Evolutionary conservation across 2,113 vertebrate species (phyloP).

Genomic region (Muscicapa adusta): DNA sequence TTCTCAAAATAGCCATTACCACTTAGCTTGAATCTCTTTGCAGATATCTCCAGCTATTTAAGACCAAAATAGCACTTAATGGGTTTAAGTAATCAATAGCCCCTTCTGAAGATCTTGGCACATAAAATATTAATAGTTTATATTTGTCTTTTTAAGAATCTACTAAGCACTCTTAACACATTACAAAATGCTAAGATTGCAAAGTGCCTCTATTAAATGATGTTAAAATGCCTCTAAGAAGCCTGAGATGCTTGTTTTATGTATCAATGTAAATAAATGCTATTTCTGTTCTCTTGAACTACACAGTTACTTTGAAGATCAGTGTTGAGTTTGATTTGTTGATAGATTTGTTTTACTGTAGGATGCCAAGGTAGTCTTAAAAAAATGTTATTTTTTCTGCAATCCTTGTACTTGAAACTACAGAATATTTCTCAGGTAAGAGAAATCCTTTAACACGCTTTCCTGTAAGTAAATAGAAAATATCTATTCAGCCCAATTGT

Average conservation of each 20-base stretch:
- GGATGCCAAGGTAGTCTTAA: background rate
- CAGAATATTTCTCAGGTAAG: background rate
- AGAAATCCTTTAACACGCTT: background rate
- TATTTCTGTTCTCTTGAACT: background rate
- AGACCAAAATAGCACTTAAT: constrained; percentile 78
- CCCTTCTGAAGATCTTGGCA: constrained; percentile 68
- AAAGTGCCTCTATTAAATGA: constrained; percentile 63
- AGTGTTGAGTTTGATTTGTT: background rate
- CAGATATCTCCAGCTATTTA: constrained; percentile 60
- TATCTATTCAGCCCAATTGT: background rate
- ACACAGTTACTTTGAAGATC: background rate
- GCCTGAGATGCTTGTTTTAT: background rate
- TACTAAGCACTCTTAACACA: constrained; percentile 66
- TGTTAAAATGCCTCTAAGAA: constrained; percentile 46
- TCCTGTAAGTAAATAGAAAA: background rate
- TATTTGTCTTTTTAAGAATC: constrained; percentile 65
- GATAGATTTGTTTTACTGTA: background rate
- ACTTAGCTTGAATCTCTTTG: constrained; percentile 7
- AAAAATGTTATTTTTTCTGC: background rate
- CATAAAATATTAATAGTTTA: constrained; percentile 87
- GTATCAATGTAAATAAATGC: constrained; percentile 10
- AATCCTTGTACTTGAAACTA: constrained; percentile 20
- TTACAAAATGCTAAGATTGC: constrained; percentile 49
- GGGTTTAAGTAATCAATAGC: constrained; percentile 76
- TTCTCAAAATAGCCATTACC: constrained; percentile 43